Conservation (phyloP, 2,797 vertebrate genomes). For the Enteromius fasciolatus region DNA sequence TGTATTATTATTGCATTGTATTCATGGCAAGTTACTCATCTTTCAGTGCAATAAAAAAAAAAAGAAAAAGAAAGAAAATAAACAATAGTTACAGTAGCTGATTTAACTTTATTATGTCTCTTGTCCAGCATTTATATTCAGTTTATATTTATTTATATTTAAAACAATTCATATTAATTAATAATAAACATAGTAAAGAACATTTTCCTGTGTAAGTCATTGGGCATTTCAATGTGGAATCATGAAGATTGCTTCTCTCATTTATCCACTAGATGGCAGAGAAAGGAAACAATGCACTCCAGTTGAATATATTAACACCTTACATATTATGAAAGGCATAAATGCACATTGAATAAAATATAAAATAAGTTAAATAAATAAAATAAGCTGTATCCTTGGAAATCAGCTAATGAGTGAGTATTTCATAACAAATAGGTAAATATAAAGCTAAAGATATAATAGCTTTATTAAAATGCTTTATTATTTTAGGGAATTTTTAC, state of each 20-base stretch:
- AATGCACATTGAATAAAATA: not conserved
- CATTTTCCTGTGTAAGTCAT: not conserved
- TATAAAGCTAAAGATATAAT: not conserved
- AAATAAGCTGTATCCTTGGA: not conserved
- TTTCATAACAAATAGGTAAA: not conserved
- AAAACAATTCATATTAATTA: not conserved
- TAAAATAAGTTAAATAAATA: not conserved
- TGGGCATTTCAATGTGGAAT: not conserved
- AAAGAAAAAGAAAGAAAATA: not conserved
- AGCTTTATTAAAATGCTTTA: not conserved
- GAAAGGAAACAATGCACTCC: not conserved
- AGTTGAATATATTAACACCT: not conserved
- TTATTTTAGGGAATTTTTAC: not conserved
- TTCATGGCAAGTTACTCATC: not conserved
- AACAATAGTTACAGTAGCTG: not conserved
- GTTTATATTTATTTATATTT: not conserved
- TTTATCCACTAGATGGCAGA: slow-evolving; percentile 33
- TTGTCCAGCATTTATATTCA: not conserved
- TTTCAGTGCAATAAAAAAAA: not conserved
- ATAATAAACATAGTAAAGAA: not conserved
- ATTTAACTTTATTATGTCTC: not conserved
- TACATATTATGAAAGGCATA: not conserved
- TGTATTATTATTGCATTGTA: not conserved
- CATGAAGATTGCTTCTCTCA: not conserved
- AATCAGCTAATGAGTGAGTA: not conserved